These are phyloP conservation scores for Columba janthina DNA, from an alignment of 2,113 vertebrate species.

Conservation along the genomic window DNA sequence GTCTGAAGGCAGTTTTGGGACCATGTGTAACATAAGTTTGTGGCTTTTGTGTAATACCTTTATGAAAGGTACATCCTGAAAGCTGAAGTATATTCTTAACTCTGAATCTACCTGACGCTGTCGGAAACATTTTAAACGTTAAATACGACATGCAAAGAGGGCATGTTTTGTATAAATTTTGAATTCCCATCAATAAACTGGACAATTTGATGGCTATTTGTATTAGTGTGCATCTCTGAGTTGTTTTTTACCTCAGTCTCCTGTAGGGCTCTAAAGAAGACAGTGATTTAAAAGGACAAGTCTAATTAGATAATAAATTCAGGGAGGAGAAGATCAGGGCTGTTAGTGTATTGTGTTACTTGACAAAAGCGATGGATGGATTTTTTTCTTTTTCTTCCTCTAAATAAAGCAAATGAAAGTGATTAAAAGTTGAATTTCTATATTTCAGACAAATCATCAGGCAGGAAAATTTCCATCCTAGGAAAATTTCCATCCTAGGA, in stretches of 20 bases:
- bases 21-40: constrained; percentile 54
- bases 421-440: background rate
- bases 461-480: constrained; percentile 21
- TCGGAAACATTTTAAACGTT: constrained; percentile 66
- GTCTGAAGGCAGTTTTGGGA: constrained; percentile 71
- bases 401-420: background rate
- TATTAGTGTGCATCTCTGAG: constrained; percentile 71
- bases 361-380: background rate
- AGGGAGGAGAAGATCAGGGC: background rate
- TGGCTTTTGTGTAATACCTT: constrained; percentile 70
- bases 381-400: background rate
- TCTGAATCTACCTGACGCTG: constrained; percentile 68
- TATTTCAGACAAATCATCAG: background rate
- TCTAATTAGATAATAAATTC: background rate
- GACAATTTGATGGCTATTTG: constrained; percentile 73
- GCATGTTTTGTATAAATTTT: constrained; percentile 77
- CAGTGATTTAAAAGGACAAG: background rate
- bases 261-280: constrained; percentile 31
- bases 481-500: constrained; percentile 29
- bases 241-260: background rate
- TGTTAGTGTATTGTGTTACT: background rate
- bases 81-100: constrained; percentile 63
- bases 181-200: constrained; percentile 79
- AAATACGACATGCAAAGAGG: constrained; percentile 57
- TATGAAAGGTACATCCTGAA: constrained; percentile 65